Percentiles rank a stretch among this genome's conserved stretches.
phyloP scores from a whole-genome alignment of 2,113 vertebrate genomes.

The Turdus rufiventris region DNA sequence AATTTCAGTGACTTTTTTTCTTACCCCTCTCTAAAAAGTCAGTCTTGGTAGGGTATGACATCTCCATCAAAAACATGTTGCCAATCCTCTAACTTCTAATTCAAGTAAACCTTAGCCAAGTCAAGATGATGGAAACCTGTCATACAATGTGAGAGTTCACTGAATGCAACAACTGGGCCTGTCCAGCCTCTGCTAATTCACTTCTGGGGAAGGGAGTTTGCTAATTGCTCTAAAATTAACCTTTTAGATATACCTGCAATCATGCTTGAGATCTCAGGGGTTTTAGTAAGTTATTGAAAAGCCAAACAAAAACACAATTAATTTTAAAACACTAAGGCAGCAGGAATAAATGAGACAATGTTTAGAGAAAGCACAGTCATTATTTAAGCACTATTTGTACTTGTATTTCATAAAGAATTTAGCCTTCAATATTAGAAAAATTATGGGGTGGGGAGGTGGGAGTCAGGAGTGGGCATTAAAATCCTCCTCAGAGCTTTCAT shows the following conservation, averaged over 20 bases:
- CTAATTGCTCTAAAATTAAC: neutral
- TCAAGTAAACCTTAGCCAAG: neutral
- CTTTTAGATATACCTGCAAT: neutral
- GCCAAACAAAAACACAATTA: neutral
- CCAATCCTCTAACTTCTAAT: neutral
- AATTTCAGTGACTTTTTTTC: neutral
- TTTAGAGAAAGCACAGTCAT: neutral
- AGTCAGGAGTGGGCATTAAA: neutral
- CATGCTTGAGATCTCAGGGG: rapidly evolving
- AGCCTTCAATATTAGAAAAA: neutral
- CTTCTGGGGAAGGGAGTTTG: neutral
- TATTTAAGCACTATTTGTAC: neutral
- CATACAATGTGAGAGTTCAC: neutral
- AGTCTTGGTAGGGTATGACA: neutral
- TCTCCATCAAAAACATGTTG: neutral
- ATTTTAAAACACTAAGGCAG: neutral
- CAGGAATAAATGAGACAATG: neutral
- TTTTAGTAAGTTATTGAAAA: neutral
- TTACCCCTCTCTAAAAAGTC: neutral
- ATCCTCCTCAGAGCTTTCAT: neutral
- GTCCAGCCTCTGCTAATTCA: neutral
- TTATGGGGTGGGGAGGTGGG: rapidly evolving
- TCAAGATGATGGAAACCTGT: neutral
- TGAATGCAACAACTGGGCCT: neutral
- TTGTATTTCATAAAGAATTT: neutral